Base-by-base conservation (phyloP, 1,140 invertebrate species). In the Aphelenchoides fujianensis region DNA sequence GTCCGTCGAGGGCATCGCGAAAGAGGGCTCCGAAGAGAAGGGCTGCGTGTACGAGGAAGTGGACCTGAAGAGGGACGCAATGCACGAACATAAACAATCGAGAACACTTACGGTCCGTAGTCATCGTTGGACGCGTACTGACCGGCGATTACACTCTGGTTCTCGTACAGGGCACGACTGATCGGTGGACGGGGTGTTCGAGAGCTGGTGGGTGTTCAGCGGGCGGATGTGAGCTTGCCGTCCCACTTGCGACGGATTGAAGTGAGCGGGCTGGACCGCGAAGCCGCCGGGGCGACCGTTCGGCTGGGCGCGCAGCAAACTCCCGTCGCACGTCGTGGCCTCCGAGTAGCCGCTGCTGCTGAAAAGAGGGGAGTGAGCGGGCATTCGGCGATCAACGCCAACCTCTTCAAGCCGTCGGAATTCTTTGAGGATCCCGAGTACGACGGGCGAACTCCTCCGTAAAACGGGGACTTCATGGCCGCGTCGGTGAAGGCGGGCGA, bases 321-420 rank as follows among this genome's bases (percentile, higher is more conserved):
- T n/a, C n/a, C 12, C 41, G 23, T 48, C 41, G 23, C 12, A 48
- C 23, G 41, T 48, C 23, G 41, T 48, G 23, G 41, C 23, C 41
- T 48, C 41, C 41, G 41, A 48, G 23, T 48, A 48, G 41, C 41
- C 41, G 23, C 41, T 48, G 23, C 41, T 48, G 23, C 41, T 48
- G 41, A 48, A 48, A 48, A 48, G 12, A 48, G 12, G 23, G 23
- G 12, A 48, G 23, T 48, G 41, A 48, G 23, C 12, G 12, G 23
- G 23, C 41, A 48, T 16, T 48, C 12, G 23, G 23, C 41, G 12
- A 48, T 12, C 12, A 48, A 23, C 12, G 23, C 41, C 12, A 48
- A 48, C 41, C 41, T 48, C 41, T 48, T 48, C 41, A 48, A 48
- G 23, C 41, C 41, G 41, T 48, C 41, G 23, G 41, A 48, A 48